Evolutionary conservation across 2,797 vertebrate species (phyloP).

Genomic region (Macrochelys suwanniensis): DNA sequence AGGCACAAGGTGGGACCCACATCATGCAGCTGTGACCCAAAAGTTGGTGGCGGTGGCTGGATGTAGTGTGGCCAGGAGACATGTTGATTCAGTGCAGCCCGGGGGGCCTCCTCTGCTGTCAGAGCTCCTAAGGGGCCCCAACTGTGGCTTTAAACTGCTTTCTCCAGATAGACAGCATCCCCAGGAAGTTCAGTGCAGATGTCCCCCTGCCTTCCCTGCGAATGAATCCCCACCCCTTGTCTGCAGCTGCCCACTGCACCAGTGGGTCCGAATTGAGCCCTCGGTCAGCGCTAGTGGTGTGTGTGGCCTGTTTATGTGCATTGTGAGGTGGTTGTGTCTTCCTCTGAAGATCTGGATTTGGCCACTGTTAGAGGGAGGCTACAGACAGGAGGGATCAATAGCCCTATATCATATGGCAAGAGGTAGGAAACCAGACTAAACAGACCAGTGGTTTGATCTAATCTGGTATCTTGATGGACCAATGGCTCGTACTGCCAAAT

Average conservation of each 20-base stretch:
- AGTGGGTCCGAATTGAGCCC: not conserved
- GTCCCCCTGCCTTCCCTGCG: not conserved
- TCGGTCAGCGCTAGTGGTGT: not conserved
- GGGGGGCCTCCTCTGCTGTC: not conserved
- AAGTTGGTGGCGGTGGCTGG: not conserved
- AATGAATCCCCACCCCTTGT: not conserved
- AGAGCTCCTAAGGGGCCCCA: not conserved
- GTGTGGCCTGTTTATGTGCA: not conserved
- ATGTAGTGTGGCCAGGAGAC: accelerated
- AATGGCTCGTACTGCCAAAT: not conserved
- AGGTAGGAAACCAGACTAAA: constrained; percentile 35
- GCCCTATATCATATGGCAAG: not conserved
- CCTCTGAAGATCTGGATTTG: not conserved
- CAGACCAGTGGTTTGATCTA: constrained; percentile 21
- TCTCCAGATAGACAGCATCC: not conserved
- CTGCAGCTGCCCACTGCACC: not conserved
- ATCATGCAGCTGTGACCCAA: not conserved
- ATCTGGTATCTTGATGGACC: not conserved
- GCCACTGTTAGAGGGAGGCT: constrained; percentile 33
- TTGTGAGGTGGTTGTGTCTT: not conserved
- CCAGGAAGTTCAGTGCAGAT: not conserved
- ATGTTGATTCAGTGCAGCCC: not conserved
- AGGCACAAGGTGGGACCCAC: not conserved
- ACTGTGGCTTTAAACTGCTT: not conserved
- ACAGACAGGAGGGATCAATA: constrained; percentile 19